phyloP scores from a whole-genome alignment of 1,140 invertebrate species.

The Euura lappo region DNA sequence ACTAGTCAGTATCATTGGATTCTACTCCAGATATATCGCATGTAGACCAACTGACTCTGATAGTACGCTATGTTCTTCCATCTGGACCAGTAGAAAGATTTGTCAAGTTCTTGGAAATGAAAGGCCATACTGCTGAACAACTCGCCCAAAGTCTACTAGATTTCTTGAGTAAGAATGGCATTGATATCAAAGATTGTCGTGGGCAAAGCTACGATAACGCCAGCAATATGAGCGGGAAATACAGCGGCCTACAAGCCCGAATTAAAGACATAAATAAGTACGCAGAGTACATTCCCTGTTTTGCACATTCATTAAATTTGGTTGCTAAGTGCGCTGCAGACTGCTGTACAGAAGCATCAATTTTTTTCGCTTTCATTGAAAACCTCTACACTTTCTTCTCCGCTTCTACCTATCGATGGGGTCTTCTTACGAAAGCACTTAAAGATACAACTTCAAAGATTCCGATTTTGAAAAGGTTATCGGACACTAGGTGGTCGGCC shows the following conservation, averaged over 20 bases:
- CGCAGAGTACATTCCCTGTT: constrained; percentile 35
- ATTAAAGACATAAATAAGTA: constrained; percentile 31
- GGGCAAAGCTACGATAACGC: constrained; percentile 47
- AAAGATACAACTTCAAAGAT: not conserved
- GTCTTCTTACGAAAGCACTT: constrained; percentile 16
- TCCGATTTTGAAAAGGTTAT: constrained; percentile 23
- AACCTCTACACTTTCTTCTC: constrained; percentile 29
- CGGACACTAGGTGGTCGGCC: constrained; percentile 27
- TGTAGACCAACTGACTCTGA: constrained; percentile 34
- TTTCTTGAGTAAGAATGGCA: not conserved
- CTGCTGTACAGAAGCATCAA: constrained; percentile 30
- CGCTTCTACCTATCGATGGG: constrained; percentile 13
- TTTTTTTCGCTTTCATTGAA: constrained; percentile 25
- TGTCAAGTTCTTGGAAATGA: constrained; percentile 39
- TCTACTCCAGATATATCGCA: constrained; percentile 34
- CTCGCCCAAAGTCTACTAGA: constrained; percentile 24
- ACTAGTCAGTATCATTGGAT: constrained; percentile 37
- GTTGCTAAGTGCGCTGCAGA: constrained; percentile 41
- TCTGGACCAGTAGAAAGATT: constrained; percentile 36
- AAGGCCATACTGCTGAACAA: constrained; percentile 37
- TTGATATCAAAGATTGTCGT: constrained; percentile 35
- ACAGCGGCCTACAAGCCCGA: constrained; percentile 35
- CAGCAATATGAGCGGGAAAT: constrained; percentile 41
- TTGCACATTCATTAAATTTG: constrained; percentile 41
- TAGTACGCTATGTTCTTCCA: constrained; percentile 34